Conservation (phyloP, 1,140 invertebrate species). For the Druon quercuslanigerum region DNA sequence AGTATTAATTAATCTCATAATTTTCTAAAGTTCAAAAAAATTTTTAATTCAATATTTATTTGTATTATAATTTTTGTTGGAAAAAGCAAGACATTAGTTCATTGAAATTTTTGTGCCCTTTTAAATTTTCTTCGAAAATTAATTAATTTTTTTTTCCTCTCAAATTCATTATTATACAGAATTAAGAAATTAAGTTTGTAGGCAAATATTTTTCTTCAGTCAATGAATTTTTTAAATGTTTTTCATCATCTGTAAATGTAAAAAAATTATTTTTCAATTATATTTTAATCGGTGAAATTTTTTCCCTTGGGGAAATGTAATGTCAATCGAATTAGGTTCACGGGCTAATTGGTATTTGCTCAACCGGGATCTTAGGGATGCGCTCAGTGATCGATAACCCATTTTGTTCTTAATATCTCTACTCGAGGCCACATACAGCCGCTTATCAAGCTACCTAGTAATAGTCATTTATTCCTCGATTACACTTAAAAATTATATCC, state of each 20-base stretch:
- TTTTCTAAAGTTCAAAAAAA: neutral
- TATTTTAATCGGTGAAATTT: neutral
- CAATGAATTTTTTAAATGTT: neutral
- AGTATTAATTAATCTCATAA: slow-evolving; percentile 48
- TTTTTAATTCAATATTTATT: neutral
- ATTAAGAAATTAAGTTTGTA: neutral
- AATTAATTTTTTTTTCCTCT: neutral
- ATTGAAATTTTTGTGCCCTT: too few species aligned
- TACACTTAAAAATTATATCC: neutral
- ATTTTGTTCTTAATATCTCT: slow-evolving; percentile 24
- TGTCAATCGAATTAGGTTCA: slow-evolving; percentile 1
- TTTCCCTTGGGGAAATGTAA: neutral
- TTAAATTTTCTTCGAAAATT: too few species aligned
- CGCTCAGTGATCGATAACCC: slow-evolving; percentile 9
- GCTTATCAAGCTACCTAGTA: neutral
- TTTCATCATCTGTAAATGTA: neutral
- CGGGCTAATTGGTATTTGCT: slow-evolving; percentile 12
- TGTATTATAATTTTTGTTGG: too few species aligned
- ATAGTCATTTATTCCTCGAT: neutral
- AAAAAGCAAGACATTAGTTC: too few species aligned
- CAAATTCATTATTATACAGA: neutral
- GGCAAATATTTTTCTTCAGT: too few species aligned
- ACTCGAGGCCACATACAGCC: neutral
- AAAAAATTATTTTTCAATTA: neutral
- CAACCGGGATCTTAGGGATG: slow-evolving; percentile 7